Percentiles rank a stretch among this genome's conserved stretches.
Evolutionary conservation across 2,113 vertebrate genomes (phyloP).

Genomic region (Anhinga rufa): DNA sequence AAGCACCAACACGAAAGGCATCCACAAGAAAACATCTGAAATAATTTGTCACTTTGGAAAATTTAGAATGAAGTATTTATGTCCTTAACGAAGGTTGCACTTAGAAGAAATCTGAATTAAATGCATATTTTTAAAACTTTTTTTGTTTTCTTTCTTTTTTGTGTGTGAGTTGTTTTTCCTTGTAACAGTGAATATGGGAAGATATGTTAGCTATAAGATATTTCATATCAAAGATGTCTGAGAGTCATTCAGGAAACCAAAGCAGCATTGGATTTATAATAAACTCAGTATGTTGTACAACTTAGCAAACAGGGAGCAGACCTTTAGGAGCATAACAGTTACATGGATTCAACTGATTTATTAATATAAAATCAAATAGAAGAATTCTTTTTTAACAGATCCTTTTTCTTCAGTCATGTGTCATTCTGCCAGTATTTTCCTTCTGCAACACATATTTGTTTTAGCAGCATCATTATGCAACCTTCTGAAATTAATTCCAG

Average conservation of each 20-base stretch:
- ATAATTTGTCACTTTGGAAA: not conserved
- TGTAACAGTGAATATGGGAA: not conserved
- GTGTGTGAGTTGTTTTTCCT: not conserved
- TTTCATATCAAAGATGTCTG: not conserved
- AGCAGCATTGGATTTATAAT: not conserved
- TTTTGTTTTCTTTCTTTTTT: not conserved
- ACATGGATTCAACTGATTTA: not conserved
- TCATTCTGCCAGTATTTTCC: not conserved
- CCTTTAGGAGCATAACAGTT: not conserved
- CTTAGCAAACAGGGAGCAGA: not conserved
- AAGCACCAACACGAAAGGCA: not conserved
- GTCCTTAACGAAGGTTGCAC: not conserved
- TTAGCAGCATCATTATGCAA: constrained; percentile 4
- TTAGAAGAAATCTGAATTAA: not conserved
- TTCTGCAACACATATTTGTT: constrained; percentile 17
- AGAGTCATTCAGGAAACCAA: not conserved
- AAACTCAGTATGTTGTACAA: not conserved
- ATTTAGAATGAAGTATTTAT: not conserved
- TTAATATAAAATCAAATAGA: not conserved
- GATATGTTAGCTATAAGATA: not conserved
- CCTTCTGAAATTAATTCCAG: constrained; percentile 29
- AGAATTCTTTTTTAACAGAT: not conserved
- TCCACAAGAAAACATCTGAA: not conserved
- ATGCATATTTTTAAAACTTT: not conserved
- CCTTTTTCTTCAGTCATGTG: not conserved